Evolutionary conservation across 1,140 invertebrate species (phyloP).

Genomic region (Platyscapa corneri): DNA sequence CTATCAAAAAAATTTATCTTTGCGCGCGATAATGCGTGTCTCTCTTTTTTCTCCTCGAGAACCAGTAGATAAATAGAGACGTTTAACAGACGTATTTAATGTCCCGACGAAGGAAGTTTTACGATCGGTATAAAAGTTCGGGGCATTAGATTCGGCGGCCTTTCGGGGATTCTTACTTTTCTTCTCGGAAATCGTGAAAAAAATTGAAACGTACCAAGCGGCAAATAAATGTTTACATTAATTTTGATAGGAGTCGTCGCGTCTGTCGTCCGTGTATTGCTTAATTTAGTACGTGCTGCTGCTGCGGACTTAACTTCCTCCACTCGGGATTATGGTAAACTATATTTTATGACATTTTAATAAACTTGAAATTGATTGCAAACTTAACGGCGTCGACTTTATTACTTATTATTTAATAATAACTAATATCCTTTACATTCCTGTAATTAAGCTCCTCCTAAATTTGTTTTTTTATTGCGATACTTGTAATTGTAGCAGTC

Average conservation of each 20-base stretch:
- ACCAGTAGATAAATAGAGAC: constrained; percentile 27
- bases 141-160: constrained; percentile 13
- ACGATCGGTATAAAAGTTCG: constrained; percentile 30
- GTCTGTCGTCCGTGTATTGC: background rate
- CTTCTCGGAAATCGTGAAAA: constrained; percentile 5
- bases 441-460: no score
- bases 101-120: background rate
- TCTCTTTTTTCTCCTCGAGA: background rate
- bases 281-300: background rate
- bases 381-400: no score
- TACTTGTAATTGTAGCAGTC: no score
- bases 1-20: constrained; percentile 28
- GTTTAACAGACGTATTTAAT: constrained; percentile 26
- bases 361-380: background rate
- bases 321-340: background rate
- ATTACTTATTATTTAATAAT: no score
- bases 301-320: background rate
- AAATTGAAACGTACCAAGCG: background rate
- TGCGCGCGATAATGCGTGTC: background rate
- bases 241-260: background rate
- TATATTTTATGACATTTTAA: background rate
- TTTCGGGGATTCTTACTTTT: constrained; percentile 5
- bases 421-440: no score
- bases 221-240: constrained; percentile 1
- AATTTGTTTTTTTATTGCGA: no score